Percentiles rank a stretch among this genome's conserved stretches.
phyloP scores from a whole-genome alignment of 2,113 vertebrate genomes.

The Ascaphus truei region DNA sequence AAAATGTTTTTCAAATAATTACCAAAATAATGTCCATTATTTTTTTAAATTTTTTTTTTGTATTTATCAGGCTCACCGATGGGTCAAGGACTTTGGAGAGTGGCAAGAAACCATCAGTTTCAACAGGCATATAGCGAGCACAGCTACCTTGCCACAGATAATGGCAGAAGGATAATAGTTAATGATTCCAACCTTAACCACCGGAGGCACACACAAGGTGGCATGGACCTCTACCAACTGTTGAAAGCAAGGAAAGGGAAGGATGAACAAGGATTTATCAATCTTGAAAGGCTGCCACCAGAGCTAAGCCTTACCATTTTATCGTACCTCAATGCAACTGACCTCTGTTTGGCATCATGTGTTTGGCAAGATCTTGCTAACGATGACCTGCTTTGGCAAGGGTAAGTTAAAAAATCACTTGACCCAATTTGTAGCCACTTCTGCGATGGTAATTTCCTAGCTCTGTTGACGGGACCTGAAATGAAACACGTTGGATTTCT shows the following conservation, averaged over 20 bases:
- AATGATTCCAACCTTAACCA: conserved; percentile 49
- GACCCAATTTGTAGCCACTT: too few relatives aligned
- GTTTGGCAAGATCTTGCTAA: conserved; percentile 95
- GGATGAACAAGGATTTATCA: conserved; percentile 86
- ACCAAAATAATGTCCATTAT: too few relatives aligned
- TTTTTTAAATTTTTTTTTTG: conserved; percentile 35
- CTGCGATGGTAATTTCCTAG: too few relatives aligned
- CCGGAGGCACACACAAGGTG: conserved; percentile 73
- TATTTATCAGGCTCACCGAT: conserved; percentile 75
- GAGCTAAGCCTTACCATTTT: conserved; percentile 96
- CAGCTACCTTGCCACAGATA: conserved; percentile 65
- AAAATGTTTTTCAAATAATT: too few relatives aligned
- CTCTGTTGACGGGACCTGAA: too few relatives aligned
- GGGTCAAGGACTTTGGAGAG: conserved; percentile 97
- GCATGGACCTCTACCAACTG: conserved; percentile 88
- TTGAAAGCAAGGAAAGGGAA: conserved; percentile 81
- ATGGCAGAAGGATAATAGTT: conserved; percentile 63
- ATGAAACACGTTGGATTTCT: too few relatives aligned
- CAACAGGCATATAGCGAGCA: conserved; percentile 82
- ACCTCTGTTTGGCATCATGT: conserved; percentile 93
- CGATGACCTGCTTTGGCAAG: conserved; percentile 96
- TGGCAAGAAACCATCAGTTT: conserved; percentile 90
- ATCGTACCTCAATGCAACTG: conserved; percentile 96
- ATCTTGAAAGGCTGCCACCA: conserved; percentile 93
- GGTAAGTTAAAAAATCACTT: conserved; percentile 79